These are phyloP conservation scores for Acromyrmex heyeri DNA, from an alignment of 1,140 invertebrate genomes.

Conservation along the genomic window DNA sequence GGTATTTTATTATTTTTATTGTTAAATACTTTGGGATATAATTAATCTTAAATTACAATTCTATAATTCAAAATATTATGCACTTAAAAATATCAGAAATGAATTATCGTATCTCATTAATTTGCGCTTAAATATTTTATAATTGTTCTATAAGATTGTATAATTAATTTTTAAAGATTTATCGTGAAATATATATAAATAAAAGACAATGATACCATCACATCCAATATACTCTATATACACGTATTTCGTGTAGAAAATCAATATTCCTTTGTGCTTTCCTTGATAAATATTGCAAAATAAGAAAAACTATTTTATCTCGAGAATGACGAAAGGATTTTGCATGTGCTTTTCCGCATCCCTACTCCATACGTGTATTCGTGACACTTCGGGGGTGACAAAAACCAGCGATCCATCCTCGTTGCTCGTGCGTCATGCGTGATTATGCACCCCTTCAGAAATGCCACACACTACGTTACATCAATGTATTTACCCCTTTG, in stretches of 20 bases:
- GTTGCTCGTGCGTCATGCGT: conserved; percentile 36
- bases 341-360: conserved; percentile 20
- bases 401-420: conserved; percentile 35
- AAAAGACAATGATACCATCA: background rate
- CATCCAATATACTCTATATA: background rate
- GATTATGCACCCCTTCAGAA: conserved; percentile 54
- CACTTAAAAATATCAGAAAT: background rate
- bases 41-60: conserved; percentile 17
- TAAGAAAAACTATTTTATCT: conserved; percentile 33
- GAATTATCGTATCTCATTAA: background rate
- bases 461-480: conserved; percentile 11
- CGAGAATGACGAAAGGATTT: conserved; percentile 46
- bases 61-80: background rate
- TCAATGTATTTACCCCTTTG: conserved; percentile 20
- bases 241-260: conserved; percentile 13
- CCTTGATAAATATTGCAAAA: conserved; percentile 34
- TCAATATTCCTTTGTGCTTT: conserved; percentile 39
- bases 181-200: background rate
- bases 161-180: background rate
- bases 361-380: background rate
- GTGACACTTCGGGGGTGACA: conserved; percentile 12
- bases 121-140: background rate
- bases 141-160: background rate
- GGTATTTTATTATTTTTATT: background rate
- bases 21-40: background rate